phyloP scores from a whole-genome alignment of 2,113 vertebrate species.

The Apaloderma vittatum region DNA sequence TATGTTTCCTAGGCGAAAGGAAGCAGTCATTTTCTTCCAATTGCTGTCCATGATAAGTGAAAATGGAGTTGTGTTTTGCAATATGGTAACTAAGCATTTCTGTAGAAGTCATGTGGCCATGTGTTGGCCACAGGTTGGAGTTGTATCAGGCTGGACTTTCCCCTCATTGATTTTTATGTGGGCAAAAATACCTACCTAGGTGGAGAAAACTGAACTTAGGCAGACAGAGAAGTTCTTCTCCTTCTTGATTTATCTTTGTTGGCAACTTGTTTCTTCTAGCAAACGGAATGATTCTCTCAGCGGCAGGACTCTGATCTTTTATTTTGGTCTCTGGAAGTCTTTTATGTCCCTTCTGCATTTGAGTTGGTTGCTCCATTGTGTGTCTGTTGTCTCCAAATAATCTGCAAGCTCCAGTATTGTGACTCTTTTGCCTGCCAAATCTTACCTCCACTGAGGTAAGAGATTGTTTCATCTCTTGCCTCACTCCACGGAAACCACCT shows the following conservation, averaged over 20 bases:
- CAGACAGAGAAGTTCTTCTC: neutral
- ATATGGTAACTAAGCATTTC: neutral
- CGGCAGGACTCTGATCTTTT: neutral
- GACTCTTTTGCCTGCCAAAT: neutral
- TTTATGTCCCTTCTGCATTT: neutral
- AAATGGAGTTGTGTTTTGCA: accelerated
- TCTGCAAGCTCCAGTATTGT: neutral
- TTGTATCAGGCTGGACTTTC: neutral
- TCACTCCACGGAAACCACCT: neutral
- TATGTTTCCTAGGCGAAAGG: neutral
- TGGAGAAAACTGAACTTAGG: neutral
- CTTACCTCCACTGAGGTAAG: neutral
- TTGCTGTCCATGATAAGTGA: neutral
- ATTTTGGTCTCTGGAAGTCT: neutral
- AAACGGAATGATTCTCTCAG: neutral
- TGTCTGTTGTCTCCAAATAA: neutral
- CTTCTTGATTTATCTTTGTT: neutral
- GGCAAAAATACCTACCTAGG: neutral
- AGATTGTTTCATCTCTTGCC: neutral
- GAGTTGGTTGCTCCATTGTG: neutral
- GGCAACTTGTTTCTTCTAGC: neutral
- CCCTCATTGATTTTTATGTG: neutral
- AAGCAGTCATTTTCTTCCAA: neutral
- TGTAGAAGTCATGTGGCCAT: neutral
- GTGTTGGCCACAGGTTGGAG: neutral